These are phyloP conservation scores for Enteromius fasciolatus DNA, from an alignment of 2,797 vertebrate genomes.

Conservation along the genomic window DNA sequence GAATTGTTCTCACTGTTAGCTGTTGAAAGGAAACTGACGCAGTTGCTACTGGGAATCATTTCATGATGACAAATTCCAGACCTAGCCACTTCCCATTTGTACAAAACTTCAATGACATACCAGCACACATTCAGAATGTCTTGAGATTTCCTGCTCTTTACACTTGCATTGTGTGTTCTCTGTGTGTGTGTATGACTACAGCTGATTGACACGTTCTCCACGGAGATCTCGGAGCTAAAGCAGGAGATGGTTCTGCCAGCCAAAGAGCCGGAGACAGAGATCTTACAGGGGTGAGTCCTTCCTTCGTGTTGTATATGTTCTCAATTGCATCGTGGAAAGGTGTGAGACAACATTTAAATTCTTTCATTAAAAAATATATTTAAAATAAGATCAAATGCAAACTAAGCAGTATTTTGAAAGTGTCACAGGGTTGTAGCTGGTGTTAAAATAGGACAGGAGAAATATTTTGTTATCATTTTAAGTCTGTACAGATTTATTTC, in stretches of 20 bases:
- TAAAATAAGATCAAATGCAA: not conserved
- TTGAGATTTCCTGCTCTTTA: slow-evolving; percentile 6
- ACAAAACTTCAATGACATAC: not conserved
- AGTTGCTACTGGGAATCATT: not conserved
- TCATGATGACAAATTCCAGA: slow-evolving; percentile 14
- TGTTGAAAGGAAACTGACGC: slow-evolving; percentile 17
- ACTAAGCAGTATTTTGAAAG: not conserved
- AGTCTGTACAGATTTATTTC: no score
- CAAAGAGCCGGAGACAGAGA: slow-evolving; percentile 71
- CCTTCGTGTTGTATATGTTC: not conserved
- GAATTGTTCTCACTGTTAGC: slow-evolving; percentile 2
- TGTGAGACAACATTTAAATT: not conserved
- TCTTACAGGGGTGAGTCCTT: slow-evolving; percentile 63
- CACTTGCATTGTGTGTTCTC: not conserved
- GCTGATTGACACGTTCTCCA: slow-evolving; percentile 92
- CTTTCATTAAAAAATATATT: no score
- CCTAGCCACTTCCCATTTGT: slow-evolving; percentile 27
- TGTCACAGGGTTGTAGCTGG: not conserved
- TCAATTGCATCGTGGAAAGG: not conserved
- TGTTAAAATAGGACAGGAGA: not conserved
- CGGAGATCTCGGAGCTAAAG: slow-evolving; percentile 92
- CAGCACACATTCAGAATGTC: slow-evolving; percentile 10
- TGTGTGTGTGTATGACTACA: slow-evolving; percentile 59
- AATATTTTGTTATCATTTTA: not conserved
- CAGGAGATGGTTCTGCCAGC: slow-evolving; percentile 90